These are phyloP conservation scores for Eriosoma lanigerum DNA, from an alignment of 1,140 invertebrate genomes.

Conservation along the genomic window DNA sequence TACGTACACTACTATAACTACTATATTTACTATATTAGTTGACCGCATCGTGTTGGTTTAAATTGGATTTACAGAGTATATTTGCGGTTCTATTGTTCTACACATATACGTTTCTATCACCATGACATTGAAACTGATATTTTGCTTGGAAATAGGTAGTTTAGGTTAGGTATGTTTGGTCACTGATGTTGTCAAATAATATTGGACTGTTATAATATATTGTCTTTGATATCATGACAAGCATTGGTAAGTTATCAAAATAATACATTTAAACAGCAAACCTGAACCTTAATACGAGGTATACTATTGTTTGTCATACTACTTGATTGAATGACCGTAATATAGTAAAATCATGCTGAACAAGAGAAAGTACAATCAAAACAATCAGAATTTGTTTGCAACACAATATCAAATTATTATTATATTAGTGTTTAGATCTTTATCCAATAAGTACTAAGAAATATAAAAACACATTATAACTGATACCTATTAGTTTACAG, in stretches of 20 bases:
- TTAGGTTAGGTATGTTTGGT: neutral
- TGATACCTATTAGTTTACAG: no score
- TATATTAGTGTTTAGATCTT: no score
- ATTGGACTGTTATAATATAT: conserved; percentile 1
- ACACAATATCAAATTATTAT: no score
- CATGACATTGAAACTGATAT: neutral
- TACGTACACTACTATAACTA: neutral
- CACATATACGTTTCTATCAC: neutral
- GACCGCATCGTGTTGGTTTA: neutral
- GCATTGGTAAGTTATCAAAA: no score
- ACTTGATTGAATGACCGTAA: neutral
- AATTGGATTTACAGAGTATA: neutral
- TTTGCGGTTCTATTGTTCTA: neutral
- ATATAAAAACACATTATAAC: no score
- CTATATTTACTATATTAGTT: neutral
- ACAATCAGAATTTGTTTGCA: neutral
- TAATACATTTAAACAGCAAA: no score
- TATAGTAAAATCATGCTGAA: neutral
- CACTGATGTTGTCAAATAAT: neutral
- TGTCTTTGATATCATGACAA: no score
- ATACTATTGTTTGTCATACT: no score
- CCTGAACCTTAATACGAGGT: no score
- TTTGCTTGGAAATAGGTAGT: neutral
- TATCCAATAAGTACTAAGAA: no score
- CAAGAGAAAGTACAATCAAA: neutral